phyloP scores from a whole-genome alignment of 2,888 invertebrate species.

The Steinernema scapterisci region DNA sequence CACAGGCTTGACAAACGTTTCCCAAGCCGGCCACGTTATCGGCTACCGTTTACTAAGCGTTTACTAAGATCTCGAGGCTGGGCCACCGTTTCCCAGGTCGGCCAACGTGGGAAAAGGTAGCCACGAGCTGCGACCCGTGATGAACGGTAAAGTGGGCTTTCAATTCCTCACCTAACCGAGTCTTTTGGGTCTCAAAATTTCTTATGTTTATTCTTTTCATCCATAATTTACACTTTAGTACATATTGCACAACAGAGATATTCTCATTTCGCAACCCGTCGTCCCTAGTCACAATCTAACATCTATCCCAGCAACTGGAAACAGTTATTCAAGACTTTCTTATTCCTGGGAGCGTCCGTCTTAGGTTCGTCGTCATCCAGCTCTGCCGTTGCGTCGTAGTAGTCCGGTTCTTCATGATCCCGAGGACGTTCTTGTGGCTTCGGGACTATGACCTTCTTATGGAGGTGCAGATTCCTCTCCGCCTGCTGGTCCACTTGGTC shows the following conservation, averaged over 20 bases:
- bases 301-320: conserved; percentile 8
- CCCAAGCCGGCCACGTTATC: too few relatives aligned
- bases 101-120: too few relatives aligned
- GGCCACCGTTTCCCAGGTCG: too few relatives aligned
- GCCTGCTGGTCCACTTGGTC: conserved; percentile 13
- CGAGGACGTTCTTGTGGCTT: background rate
- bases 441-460: background rate
- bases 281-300: background rate
- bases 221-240: background rate
- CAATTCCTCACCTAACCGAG: too few relatives aligned
- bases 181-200: too few relatives aligned
- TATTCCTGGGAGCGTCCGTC: background rate
- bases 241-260: background rate
- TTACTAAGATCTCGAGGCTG: too few relatives aligned
- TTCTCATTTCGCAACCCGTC: background rate
- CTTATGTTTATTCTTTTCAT: too few relatives aligned
- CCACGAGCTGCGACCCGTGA: too few relatives aligned
- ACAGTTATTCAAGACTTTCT: conserved; percentile 1
- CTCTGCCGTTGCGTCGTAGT: conserved; percentile 8
- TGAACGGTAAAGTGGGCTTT: too few relatives aligned
- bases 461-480: background rate
- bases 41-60: too few relatives aligned
- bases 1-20: too few relatives aligned
- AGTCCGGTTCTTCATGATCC: conserved; percentile 1
- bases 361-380: conserved; percentile 7